These are phyloP conservation scores for Drosophila serrata DNA, from an alignment of 1,140 invertebrate genomes.

Conservation along the genomic window DNA sequence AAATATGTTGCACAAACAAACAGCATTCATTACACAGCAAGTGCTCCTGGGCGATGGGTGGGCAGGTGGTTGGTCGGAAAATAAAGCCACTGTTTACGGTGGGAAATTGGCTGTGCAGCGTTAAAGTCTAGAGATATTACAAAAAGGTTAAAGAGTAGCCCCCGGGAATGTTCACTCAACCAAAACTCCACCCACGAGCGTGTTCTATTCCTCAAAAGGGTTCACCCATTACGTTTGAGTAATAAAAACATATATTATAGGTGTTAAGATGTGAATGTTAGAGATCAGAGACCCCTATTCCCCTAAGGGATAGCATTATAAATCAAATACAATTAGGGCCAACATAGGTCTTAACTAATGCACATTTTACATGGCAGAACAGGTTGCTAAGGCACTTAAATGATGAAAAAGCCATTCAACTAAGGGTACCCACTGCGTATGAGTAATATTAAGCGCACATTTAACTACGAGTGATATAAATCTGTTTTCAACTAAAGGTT, in stretches of 20 bases:
- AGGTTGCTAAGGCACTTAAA: neutral
- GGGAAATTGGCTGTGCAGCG: constrained; percentile 30
- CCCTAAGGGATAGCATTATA: constrained; percentile 2
- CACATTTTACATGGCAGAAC: neutral
- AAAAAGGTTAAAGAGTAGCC: constrained; percentile 1
- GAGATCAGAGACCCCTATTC: constrained; percentile 2
- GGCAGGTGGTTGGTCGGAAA: neutral
- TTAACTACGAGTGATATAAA: constrained; percentile 9
- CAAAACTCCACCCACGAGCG: neutral
- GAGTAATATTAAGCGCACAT: constrained; percentile 3
- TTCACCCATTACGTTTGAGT: constrained; percentile 2
- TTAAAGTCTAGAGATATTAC: constrained; percentile 15
- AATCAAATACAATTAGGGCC: constrained; percentile 12
- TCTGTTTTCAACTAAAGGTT: neutral
- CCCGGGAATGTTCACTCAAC: neutral
- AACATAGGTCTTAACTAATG: constrained; percentile 4
- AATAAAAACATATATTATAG: constrained; percentile 2
- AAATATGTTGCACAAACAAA: constrained; percentile 64
- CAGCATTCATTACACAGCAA: constrained; percentile 57
- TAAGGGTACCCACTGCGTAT: neutral
- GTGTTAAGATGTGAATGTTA: constrained; percentile 5
- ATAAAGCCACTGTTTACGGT: constrained; percentile 17
- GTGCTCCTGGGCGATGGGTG: no score
- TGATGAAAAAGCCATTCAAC: constrained; percentile 6
- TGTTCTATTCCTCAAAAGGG: constrained; percentile 3